A percentile compares a stretch with the other conserved stretches of the same genome.
Conservation (phyloP, 2,888 invertebrate genomes). For the Drosophila nr. perissopoda region DNA sequence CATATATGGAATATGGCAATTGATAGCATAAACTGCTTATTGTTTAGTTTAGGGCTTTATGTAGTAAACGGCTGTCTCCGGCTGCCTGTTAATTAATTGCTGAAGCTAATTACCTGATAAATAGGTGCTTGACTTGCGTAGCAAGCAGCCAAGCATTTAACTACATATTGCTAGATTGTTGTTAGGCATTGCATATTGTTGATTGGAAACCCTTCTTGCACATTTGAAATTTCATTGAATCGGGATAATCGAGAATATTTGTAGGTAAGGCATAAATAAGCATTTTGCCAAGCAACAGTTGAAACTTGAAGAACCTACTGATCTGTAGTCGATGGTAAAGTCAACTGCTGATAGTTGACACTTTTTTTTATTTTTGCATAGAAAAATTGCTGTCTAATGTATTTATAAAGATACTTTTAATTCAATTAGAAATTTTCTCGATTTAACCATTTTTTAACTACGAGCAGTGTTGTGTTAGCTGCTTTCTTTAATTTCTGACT, state of each 20-base stretch:
- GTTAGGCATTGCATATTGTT: not conserved
- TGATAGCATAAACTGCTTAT: constrained; percentile 60
- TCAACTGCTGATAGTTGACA: not conserved
- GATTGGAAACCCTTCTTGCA: not conserved
- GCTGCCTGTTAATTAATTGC: constrained; percentile 46
- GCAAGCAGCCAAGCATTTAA: not conserved
- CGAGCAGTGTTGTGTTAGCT: not conserved
- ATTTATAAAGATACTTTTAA: not conserved
- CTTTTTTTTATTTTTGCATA: not conserved
- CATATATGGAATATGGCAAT: constrained; percentile 67
- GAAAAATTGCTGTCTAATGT: not conserved
- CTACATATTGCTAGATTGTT: not conserved
- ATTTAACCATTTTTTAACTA: not conserved
- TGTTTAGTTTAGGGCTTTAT: constrained; percentile 38
- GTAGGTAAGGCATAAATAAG: not conserved
- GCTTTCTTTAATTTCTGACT: constrained; percentile 1
- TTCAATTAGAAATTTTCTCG: not conserved
- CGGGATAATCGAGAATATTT: not conserved
- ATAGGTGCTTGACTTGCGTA: constrained; percentile 13
- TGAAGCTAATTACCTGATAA: constrained; percentile 53
- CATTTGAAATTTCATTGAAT: not conserved
- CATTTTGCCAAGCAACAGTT: not conserved
- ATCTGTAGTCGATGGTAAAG: not conserved
- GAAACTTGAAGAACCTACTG: not conserved
- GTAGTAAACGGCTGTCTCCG: constrained; percentile 35